Conservation (phyloP, 2,797 vertebrate genomes). For the Lutjanus argentimaculatus region DNA sequence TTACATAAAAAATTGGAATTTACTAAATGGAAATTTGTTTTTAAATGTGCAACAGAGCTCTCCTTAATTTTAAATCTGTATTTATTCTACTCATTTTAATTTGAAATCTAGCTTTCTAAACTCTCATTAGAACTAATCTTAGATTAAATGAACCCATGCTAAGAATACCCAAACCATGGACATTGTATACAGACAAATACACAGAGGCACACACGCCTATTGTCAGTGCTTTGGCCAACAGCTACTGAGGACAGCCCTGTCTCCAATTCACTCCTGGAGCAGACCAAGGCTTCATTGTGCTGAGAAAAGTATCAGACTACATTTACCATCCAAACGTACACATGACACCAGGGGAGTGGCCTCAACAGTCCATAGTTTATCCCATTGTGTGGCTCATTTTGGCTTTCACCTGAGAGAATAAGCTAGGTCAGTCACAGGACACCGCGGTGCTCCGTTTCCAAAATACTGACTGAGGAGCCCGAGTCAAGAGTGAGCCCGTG, state of each 20-base stretch:
- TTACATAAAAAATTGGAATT: too few relatives aligned
- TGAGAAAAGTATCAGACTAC: slow-evolving; percentile 61
- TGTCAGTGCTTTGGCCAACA: slow-evolving; percentile 21
- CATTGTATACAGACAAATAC: slow-evolving; percentile 27
- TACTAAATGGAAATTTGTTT: too few relatives aligned
- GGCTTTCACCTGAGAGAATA: slow-evolving; percentile 59
- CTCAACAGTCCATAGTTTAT: slow-evolving; percentile 46
- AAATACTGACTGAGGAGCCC: slow-evolving; percentile 46
- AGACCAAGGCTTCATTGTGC: slow-evolving; percentile 55
- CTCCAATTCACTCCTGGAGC: slow-evolving; percentile 51
- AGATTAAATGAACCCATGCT: too few relatives aligned
- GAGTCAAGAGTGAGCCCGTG: background rate
- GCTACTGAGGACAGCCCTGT: slow-evolving; percentile 34
- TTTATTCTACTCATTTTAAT: too few relatives aligned
- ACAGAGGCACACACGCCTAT: slow-evolving; percentile 11
- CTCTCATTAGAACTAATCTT: too few relatives aligned
- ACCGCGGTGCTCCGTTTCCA: slow-evolving; percentile 48
- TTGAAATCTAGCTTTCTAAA: too few relatives aligned
- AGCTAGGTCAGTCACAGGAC: slow-evolving; percentile 60
- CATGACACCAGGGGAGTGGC: slow-evolving; percentile 71
- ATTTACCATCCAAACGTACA: slow-evolving; percentile 61
- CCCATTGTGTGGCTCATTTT: slow-evolving; percentile 63
- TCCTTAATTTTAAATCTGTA: too few relatives aligned
- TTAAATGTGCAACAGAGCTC: too few relatives aligned
- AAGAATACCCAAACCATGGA: slow-evolving; percentile 1